Percentiles rank a stretch among this genome's conserved stretches.
Evolutionary conservation across 1,140 invertebrate species (phyloP).

Genomic region (Melitaea cinxia): DNA sequence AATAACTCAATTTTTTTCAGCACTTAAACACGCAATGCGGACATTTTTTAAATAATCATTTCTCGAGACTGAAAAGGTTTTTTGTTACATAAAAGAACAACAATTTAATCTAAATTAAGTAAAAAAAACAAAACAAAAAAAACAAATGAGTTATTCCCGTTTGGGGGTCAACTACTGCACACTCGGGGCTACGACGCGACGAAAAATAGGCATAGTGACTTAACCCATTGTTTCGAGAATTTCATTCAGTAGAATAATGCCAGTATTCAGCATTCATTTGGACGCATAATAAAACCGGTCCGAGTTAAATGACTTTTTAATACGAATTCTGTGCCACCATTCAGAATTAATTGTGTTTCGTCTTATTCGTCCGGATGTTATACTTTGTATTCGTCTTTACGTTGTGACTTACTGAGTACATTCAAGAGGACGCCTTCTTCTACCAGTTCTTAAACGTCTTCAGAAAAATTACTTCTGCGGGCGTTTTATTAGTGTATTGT

Average conservation of each 20-base stretch:
- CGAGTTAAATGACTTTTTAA: constrained; percentile 39
- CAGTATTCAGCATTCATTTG: constrained; percentile 32
- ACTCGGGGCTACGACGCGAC: constrained; percentile 11
- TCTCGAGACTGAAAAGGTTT: neutral
- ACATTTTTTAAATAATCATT: neutral
- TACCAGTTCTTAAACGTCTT: too few relatives aligned
- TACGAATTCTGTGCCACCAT: constrained; percentile 30
- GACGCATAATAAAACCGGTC: constrained; percentile 32
- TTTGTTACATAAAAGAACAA: neutral
- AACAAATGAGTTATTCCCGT: neutral
- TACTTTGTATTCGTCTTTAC: neutral
- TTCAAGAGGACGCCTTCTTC: too few relatives aligned
- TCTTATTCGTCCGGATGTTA: constrained; percentile 1
- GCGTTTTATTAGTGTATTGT: too few relatives aligned
- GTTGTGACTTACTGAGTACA: too few relatives aligned
- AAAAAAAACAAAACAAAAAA: neutral
- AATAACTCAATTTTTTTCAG: neutral
- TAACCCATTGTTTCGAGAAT: constrained; percentile 32
- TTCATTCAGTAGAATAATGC: constrained; percentile 30
- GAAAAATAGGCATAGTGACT: constrained; percentile 28
- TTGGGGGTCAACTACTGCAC: neutral
- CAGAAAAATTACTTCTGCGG: too few relatives aligned
- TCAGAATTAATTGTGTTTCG: constrained; percentile 28
- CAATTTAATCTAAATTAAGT: constrained; percentile 2
- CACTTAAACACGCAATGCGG: constrained; percentile 1